These are phyloP conservation scores for Berghia stephanieae DNA, from an alignment of 1,140 invertebrate genomes.

Conservation along the genomic window DNA sequence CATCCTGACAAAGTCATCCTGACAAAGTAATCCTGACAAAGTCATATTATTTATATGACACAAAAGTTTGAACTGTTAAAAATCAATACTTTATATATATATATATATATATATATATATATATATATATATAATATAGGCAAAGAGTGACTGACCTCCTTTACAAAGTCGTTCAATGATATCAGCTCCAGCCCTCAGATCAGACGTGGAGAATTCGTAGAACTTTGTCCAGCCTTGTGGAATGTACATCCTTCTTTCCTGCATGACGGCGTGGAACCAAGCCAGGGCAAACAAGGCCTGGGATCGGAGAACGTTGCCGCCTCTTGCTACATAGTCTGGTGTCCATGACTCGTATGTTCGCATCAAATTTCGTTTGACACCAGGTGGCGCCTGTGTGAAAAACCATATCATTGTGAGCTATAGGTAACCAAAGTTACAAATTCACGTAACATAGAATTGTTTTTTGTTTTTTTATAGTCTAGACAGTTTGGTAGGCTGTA, in stretches of 20 bases:
- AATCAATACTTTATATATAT: no score
- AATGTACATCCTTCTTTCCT: constrained; percentile 87
- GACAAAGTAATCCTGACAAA: no score
- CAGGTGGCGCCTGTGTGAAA: constrained; percentile 76
- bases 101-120: no score
- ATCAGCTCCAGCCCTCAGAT: constrained; percentile 81
- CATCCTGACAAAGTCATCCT: no score
- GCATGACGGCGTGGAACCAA: constrained; percentile 87
- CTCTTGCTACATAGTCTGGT: constrained; percentile 68
- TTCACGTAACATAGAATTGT: no score
- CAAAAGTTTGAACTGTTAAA: no score
- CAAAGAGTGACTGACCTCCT: constrained; percentile 28
- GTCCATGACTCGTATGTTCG: constrained; percentile 73
- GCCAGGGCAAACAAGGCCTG: constrained; percentile 77
- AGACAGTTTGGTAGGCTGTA: no score
- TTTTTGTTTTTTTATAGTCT: no score
- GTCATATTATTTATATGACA: no score
- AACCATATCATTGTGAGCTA: no score
- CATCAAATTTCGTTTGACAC: constrained; percentile 74
- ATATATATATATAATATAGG: no score
- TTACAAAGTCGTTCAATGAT: constrained; percentile 74
- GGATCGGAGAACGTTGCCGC: constrained; percentile 66
- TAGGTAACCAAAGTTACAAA: no score
- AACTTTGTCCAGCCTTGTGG: constrained; percentile 88
- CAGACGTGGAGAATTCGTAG: constrained; percentile 89